These are phyloP conservation scores for Erinaceus europaeus DNA, from an alignment of 2,113 vertebrate genomes.

Conservation along the genomic window DNA sequence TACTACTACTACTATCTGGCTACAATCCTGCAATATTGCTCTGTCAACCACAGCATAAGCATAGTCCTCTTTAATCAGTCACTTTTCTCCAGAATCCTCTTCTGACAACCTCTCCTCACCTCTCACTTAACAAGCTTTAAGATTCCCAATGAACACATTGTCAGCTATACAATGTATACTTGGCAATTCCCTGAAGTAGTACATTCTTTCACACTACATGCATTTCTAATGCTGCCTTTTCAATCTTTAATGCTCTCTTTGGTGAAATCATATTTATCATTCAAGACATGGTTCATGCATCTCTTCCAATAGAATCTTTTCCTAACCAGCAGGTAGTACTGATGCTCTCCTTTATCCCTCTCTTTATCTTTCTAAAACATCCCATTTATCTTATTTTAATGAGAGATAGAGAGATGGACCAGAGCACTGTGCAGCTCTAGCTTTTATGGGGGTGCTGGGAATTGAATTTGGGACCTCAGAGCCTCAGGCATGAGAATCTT, in stretches of 20 bases:
- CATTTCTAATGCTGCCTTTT: background rate
- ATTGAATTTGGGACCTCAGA: too few relatives aligned
- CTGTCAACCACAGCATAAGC: background rate
- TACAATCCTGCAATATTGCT: background rate
- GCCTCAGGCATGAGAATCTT: too few relatives aligned
- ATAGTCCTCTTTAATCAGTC: background rate
- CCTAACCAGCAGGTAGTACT: background rate
- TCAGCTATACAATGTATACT: background rate
- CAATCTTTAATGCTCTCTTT: background rate
- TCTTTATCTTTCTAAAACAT: background rate
- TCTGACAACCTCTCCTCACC: background rate
- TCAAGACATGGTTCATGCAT: background rate
- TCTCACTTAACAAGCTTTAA: accelerated
- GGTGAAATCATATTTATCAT: background rate
- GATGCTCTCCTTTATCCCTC: background rate
- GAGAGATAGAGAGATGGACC: too few relatives aligned
- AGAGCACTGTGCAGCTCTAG: too few relatives aligned
- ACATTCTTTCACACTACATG: background rate
- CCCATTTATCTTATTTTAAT: too few relatives aligned
- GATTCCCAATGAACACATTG: background rate
- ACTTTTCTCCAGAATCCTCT: background rate
- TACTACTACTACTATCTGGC: accelerated
- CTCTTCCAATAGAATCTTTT: background rate
- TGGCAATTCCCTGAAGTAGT: background rate
- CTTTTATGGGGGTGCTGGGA: too few relatives aligned